These are phyloP conservation scores for Drosophila dives DNA, from an alignment of 2,888 invertebrate species.

Conservation along the genomic window DNA sequence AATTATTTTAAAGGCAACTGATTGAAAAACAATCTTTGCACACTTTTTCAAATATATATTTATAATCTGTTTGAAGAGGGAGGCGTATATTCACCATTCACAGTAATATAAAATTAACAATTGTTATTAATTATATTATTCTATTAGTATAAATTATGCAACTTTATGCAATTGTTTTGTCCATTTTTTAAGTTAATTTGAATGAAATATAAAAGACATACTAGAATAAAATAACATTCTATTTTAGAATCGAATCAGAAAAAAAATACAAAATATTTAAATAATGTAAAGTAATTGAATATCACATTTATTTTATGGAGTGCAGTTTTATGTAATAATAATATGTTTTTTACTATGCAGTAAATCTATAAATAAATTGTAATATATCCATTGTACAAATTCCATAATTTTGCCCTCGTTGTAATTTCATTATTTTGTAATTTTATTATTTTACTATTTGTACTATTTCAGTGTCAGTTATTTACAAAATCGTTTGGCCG, in stretches of 20 bases:
- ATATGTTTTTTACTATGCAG: background rate
- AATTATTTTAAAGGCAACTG: background rate
- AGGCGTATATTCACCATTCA: background rate
- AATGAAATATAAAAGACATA: background rate
- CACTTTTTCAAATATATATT: background rate
- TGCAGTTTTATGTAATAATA: background rate
- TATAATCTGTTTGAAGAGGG: background rate
- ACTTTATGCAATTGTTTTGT: background rate
- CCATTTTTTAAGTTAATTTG: background rate
- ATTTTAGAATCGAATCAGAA: background rate
- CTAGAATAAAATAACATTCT: background rate
- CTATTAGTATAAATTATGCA: background rate
- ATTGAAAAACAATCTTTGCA: background rate
- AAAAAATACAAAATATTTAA: background rate
- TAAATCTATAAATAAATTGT: background rate
- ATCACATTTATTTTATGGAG: background rate
- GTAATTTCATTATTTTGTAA: background rate
- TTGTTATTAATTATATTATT: background rate
- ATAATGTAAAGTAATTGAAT: background rate
- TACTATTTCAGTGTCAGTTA: conserved; percentile 41
- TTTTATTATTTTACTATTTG: background rate
- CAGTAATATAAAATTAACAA: background rate
- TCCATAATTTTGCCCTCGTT: background rate
- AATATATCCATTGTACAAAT: background rate
- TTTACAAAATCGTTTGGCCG: conserved; percentile 71